Base-by-base conservation (phyloP, 2,888 invertebrate genomes). In the Caenorhabditis sp. region DNA sequence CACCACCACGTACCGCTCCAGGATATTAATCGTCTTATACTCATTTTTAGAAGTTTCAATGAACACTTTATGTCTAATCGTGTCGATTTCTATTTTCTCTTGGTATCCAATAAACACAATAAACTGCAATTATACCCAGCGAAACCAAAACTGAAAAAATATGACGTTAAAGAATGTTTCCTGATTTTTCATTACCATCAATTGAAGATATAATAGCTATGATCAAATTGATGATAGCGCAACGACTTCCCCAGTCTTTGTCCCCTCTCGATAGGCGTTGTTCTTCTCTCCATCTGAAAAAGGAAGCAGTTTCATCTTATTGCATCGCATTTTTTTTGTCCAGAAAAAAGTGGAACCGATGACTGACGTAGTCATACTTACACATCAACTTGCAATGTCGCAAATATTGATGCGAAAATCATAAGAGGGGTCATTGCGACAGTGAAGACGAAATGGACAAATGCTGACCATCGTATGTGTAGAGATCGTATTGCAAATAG, bases 1-100 rank as follows among this genome's bases (percentile, higher is more conserved):
- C 75, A 71, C 70, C 70, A 65, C 75, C 75, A 67, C 70, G 75
- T 61, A 76, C 75, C 59, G 75, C 75, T 38, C 75, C 75, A 71
- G 75, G 75, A 65, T 76, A 76, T 76, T 76, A 71, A 65, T 20
- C 14, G 31, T 56, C 25, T 3, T 23, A 8, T 14, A 20, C 31
- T 17, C 2, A n/a, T 43, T 59, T 49, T 59, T 49, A 7, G 20
- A 20, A 57, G 5, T 57, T 38, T 38, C 5, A 8, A 58, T 21
- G n/a, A 36, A 38, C 36, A 58, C 4, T 23, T 31, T 59, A 21
- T 59, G 21, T 59, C 21, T 59, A 26, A 27, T 36, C 26, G 12
- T 23, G 43, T n/a, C 52, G 14, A 53, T 53, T 56, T 23, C 26
- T 3, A 21, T 12, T 56, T 26, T 21, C 17, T 21, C 43, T 56